Base-by-base conservation (phyloP, 64 coral and sea anemone species). In the Actinia equina region DNA sequence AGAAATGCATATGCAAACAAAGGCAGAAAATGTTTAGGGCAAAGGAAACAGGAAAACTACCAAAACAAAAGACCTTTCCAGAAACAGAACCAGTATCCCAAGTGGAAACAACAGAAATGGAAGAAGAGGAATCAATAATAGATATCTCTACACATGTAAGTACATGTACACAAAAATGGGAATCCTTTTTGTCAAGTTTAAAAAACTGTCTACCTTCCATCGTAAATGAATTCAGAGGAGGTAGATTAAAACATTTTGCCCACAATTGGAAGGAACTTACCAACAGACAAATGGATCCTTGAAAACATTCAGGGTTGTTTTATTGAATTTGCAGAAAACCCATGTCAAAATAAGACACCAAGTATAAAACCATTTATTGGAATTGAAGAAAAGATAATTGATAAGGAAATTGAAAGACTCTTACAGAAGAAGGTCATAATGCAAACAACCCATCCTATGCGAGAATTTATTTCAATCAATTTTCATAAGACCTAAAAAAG, bases 1-100 rank as follows among this genome's bases (percentile, higher is more conserved):
- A 86, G 43, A 63, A 86, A 23, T 61, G 26, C 84, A 86, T 86
- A 86, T 86, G 59, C 37, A 9, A 59, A 65, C 20, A 64, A 86
- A 18, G 84, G 55, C 5, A 83, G 53, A 52, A 46, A 83, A 3
- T 83, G 59, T 83, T 58, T 82, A 45, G 80, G 80, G 6, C 80
- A 82, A 45, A 52, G 37, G 16, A 26, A 13, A 45, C 45, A 82
- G 44, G 43, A 2, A 23, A 13, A 82, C 80, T 82, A 52, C 80
- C 30, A 82, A 26, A 82, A 82, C 44, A 82, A 18, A 82, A 7
- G 20, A 0, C 5, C 30, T 2, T 5, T 17, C 60, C 3, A 63
- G 7, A 82, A 19, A 45, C 80, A 43, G 16, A 44, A 37, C 17
- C 26, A n/a, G 17, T 43, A 45, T 23, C 80, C 53, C 37, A 82